A percentile compares a stretch with the other conserved stretches of the same genome.
These are phyloP conservation scores for Corythornis madagascariensis DNA, from an alignment of 2,113 vertebrate genomes.

Conservation along the genomic window DNA sequence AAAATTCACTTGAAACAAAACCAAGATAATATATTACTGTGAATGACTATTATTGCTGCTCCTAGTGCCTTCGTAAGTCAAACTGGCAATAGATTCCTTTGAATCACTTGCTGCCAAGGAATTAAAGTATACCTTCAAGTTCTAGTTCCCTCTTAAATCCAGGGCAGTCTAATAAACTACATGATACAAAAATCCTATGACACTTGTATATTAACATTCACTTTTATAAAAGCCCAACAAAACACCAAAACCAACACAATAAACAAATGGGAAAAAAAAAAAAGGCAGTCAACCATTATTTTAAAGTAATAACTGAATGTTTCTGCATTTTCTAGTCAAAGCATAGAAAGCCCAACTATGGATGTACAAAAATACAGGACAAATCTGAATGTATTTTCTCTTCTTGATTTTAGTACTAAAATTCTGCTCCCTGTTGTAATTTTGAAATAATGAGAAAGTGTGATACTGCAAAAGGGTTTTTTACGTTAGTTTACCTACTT, in stretches of 20 bases:
- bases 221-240: background rate
- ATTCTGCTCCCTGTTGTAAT: no score
- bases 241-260: background rate
- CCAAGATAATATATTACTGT: background rate
- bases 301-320: background rate
- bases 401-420: no score
- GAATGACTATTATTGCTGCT: background rate
- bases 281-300: background rate
- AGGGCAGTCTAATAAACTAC: background rate
- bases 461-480: no score
- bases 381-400: no score
- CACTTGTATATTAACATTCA: background rate
- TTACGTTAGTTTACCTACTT: no score
- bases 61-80: background rate
- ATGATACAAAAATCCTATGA: background rate
- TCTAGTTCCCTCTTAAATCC: background rate
- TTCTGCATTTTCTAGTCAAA: background rate
- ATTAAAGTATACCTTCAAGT: background rate
- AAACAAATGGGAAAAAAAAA: background rate
- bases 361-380: background rate
- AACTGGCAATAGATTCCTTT: background rate
- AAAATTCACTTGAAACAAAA: constrained; percentile 5
- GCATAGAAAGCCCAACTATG: background rate
- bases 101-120: background rate
- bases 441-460: no score